Base-by-base conservation (phyloP, 2,797 vertebrate genomes). In the Danio albolineatus region DNA sequence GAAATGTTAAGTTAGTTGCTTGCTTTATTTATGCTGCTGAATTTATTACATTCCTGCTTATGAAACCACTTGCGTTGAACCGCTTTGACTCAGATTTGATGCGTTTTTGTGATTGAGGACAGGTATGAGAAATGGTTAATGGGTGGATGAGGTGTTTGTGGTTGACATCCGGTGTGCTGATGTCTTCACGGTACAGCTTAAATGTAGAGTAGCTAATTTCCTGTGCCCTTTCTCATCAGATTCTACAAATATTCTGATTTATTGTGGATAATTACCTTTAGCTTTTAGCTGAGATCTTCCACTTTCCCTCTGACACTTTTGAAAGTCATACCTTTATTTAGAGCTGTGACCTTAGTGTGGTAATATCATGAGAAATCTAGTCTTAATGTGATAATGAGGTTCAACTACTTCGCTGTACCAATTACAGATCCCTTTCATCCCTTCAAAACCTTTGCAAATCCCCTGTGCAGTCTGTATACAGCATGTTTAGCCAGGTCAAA, bases 71-170 rank as follows among this genome's bases (percentile, higher is more conserved):
- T 39, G 13, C 0, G 0, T 39, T 41, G 13, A 7, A 28, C 39
- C 44, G 39, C 44, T 21, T 28, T 44, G 21, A 51, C 54, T 51
- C 28, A 59, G 43, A 44, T 75, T 57, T 62, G 4, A 46, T 77
- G 19, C 19, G 51, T 66, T 62, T 69, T 66, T 72, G 28, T 28
- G 62, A 77, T 65, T 70, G 16, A 51, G 41, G 53, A 17, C n/a
- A 14, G 8, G 60, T 44, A 48, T 73, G 21, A 44, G 51, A 72
- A 43, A 59, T 6, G 8, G 17, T 59, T 65, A 59, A 51, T 60
- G 74, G 75, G 80, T 64, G 70, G 80, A 54, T 80, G 39, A 60
- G 43, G 64, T 74, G 71, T 76, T 76, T 78, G 84, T 72, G 79
- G 82, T 79, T 79, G 46, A 62, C 57, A 53, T 81, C 66, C 73